phyloP scores from a whole-genome alignment of 2,797 vertebrate species.

The Spinus pinus region DNA sequence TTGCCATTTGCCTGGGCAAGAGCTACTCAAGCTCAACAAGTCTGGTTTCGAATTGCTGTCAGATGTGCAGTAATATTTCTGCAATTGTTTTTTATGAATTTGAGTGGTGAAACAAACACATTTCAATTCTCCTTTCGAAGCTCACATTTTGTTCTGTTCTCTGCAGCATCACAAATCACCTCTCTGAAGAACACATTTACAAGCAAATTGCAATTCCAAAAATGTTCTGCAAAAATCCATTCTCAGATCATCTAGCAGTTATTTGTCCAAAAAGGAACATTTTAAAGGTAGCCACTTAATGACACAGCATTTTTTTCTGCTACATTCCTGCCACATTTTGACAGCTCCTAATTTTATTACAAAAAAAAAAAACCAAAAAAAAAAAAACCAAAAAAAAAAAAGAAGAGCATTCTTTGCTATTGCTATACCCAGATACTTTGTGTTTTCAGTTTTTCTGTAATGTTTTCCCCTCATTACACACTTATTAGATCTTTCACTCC shows the following conservation, averaged over 20 bases:
- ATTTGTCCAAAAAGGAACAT: not conserved
- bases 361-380: not conserved
- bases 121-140: not conserved
- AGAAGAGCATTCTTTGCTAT: not conserved
- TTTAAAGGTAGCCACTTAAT: not conserved
- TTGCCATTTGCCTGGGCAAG: not conserved
- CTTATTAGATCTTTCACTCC: not conserved
- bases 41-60: not conserved
- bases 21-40: not conserved
- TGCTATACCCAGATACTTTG: not conserved
- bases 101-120: not conserved
- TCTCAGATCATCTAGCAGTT: not conserved
- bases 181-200: not conserved
- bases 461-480: not conserved
- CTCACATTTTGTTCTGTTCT: not conserved
- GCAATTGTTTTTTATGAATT: not conserved
- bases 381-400: too few species aligned
- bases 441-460: not conserved
- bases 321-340: not conserved
- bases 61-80: not conserved
- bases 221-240: not conserved
- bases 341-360: not conserved
- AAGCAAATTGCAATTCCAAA: not conserved
- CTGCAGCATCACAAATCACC: not conserved
- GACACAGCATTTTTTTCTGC: not conserved